These are phyloP conservation scores for Schlechtendalia chinensis DNA, from an alignment of 1,140 invertebrate species.

Conservation along the genomic window DNA sequence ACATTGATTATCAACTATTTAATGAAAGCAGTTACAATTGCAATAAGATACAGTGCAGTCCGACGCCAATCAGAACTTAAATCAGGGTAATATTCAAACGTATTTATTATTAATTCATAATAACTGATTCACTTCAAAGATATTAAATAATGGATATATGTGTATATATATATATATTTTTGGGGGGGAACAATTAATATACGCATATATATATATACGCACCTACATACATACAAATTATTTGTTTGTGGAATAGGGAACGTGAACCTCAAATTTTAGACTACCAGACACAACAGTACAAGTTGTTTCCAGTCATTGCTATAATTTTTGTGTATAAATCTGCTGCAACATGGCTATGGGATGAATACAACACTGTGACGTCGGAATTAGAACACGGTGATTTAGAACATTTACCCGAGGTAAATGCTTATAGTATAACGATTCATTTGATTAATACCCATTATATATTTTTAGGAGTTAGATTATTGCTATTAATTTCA, in stretches of 20 bases:
- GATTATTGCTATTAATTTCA: too few species aligned
- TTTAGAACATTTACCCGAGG: slow-evolving; percentile 76
- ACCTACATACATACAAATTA: too few species aligned
- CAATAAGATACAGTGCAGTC: slow-evolving; percentile 84
- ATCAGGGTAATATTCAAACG: slow-evolving; percentile 64
- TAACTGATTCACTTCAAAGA: too few species aligned
- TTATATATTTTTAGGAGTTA: too few species aligned
- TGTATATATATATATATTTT: too few species aligned
- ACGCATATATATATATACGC: too few species aligned
- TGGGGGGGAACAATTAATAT: too few species aligned
- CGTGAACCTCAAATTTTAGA: slow-evolving; percentile 88
- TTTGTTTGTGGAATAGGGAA: slow-evolving; percentile 59
- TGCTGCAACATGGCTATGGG: slow-evolving; percentile 72
- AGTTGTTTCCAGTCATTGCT: slow-evolving; percentile 80
- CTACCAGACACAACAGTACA: slow-evolving; percentile 90
- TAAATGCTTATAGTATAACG: slow-evolving; percentile 55
- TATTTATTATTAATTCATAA: too few species aligned
- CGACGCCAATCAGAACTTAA: slow-evolving; percentile 82
- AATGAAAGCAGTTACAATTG: slow-evolving; percentile 82
- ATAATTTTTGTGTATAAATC: slow-evolving; percentile 74
- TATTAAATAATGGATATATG: too few species aligned
- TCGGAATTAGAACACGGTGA: slow-evolving; percentile 76
- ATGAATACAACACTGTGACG: slow-evolving; percentile 78
- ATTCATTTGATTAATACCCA: too few species aligned
- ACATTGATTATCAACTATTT: slow-evolving; percentile 69